These are phyloP conservation scores for Intellagama lesueurii DNA, from an alignment of 2,797 vertebrate species.

Conservation along the genomic window DNA sequence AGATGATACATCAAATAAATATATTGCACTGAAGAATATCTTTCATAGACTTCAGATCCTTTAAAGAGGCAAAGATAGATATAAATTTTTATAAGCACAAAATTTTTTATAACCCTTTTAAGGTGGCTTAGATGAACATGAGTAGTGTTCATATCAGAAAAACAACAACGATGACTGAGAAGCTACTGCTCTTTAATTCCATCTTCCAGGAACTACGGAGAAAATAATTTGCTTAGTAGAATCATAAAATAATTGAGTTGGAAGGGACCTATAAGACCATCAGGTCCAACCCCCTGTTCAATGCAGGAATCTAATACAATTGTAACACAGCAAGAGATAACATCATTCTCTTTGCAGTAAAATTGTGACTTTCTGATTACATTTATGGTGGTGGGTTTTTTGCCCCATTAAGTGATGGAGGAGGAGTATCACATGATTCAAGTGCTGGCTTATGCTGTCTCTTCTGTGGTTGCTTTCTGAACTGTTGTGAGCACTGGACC, in stretches of 20 bases:
- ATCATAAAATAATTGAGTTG: no score
- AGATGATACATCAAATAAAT: not conserved
- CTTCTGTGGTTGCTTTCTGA: no score
- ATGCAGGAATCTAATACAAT: not conserved
- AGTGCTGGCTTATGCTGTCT: not conserved
- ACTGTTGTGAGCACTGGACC: no score
- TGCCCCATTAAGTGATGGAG: not conserved
- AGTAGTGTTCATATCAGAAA: no score
- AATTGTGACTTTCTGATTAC: not conserved
- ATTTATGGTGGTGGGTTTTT: not conserved
- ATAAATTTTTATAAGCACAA: constrained; percentile 20
- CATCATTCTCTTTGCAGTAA: not conserved
- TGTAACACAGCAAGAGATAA: not conserved
- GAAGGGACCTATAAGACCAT: no score
- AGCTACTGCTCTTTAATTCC: not conserved
- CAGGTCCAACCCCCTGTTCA: no score
- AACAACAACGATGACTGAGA: not conserved
- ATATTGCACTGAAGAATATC: not conserved
- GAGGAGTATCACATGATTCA: not conserved
- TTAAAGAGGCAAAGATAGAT: not conserved
- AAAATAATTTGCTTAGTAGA: not conserved
- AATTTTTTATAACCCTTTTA: no score
- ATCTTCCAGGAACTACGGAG: not conserved
- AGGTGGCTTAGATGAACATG: no score
- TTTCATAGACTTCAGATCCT: not conserved